phyloP scores from a whole-genome alignment of 2,113 vertebrate genomes.

The Oceanites oceanicus region DNA sequence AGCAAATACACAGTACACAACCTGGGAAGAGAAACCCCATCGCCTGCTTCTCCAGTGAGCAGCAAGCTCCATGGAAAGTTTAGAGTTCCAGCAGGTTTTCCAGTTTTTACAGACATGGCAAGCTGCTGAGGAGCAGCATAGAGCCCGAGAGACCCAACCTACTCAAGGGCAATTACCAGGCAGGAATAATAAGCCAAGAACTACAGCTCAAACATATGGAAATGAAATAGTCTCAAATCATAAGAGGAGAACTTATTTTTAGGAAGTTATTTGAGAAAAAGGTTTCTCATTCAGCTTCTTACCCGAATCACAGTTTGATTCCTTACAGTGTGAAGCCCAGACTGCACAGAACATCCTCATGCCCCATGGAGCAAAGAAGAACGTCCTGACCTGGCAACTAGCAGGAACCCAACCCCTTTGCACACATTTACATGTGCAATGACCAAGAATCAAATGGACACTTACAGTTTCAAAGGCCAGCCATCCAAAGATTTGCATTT shows the following conservation, averaged over 20 bases:
- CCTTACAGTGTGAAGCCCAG: neutral
- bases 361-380: neutral
- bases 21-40: constrained; percentile 67
- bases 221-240: neutral
- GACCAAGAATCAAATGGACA: neutral
- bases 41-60: neutral
- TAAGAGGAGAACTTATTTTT: neutral
- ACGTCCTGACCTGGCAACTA: neutral
- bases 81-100: neutral
- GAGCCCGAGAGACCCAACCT: neutral
- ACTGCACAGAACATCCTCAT: neutral
- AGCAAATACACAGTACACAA: constrained; percentile 91
- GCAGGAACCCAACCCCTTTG: neutral
- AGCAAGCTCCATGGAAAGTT: neutral
- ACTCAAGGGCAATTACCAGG: neutral
- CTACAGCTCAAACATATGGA: neutral
- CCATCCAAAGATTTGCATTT: neutral
- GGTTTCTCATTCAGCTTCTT: neutral
- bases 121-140: neutral
- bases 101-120: neutral
- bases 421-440: neutral
- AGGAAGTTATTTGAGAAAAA: neutral
- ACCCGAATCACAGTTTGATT: neutral
- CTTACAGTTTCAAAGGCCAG: neutral
- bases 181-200: neutral